Evolutionary conservation across 2,888 invertebrate species (phyloP).

Genomic region (Plebejus anna): DNA sequence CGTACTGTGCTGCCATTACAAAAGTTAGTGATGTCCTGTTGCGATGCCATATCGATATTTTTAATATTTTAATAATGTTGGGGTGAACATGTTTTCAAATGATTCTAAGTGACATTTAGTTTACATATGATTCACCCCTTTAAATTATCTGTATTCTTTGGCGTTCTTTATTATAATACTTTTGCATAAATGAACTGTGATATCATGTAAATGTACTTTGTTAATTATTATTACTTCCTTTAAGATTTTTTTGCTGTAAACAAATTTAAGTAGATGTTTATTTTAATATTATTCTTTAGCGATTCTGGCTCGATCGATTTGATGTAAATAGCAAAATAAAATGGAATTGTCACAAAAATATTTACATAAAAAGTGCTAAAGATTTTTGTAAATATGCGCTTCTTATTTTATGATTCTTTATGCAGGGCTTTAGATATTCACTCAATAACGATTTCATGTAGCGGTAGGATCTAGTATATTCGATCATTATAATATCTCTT

Average conservation of each 20-base stretch:
- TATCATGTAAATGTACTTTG: constrained; percentile 73
- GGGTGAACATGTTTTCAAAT: not conserved
- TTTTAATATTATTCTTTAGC: constrained; percentile 39
- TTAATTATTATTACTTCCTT: constrained; percentile 64
- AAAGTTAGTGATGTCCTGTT: constrained; percentile 10
- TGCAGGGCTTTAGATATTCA: constrained; percentile 23
- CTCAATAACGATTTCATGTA: constrained; percentile 14
- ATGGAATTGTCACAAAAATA: constrained; percentile 68
- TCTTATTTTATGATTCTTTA: constrained; percentile 36
- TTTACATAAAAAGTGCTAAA: constrained; percentile 48
- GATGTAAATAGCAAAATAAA: constrained; percentile 59
- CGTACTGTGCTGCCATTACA: constrained; percentile 22
- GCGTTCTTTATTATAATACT: constrained; percentile 50
- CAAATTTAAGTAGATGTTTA: constrained; percentile 41
- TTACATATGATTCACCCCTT: constrained; percentile 37
- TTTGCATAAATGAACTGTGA: constrained; percentile 80
- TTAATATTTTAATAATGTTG: not conserved
- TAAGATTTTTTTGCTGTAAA: constrained; percentile 48
- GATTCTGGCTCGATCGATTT: constrained; percentile 55
- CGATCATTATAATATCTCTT: constrained; percentile 10
- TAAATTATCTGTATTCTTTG: constrained; percentile 43
- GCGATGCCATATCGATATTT: constrained; percentile 26
- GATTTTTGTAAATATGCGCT: constrained; percentile 70
- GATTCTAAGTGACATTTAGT: not conserved
- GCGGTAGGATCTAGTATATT: constrained; percentile 21